Percentiles rank a stretch among this genome's conserved stretches.
These are phyloP conservation scores for Schizopygopsis malacanthus DNA, from an alignment of 2,797 vertebrate genomes.

Conservation along the genomic window DNA sequence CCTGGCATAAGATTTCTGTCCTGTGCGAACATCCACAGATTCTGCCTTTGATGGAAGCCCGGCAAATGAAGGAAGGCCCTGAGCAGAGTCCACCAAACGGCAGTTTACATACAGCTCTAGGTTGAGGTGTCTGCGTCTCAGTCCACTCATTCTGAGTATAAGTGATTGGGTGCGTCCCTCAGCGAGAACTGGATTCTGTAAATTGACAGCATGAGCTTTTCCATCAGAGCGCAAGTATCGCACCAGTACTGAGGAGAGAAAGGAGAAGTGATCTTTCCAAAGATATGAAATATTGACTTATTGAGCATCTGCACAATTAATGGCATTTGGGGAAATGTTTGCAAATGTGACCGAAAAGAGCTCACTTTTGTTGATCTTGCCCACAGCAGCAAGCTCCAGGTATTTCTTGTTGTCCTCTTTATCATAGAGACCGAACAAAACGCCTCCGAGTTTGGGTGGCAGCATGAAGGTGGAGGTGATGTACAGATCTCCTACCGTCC, in stretches of 20 bases:
- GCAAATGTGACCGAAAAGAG: slow-evolving; percentile 61
- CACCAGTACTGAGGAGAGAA: slow-evolving; percentile 71
- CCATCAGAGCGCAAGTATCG: slow-evolving; percentile 84
- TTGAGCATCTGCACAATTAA: not conserved
- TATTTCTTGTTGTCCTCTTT: slow-evolving; percentile 84
- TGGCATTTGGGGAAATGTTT: not conserved
- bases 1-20: slow-evolving; percentile 81
- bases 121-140: slow-evolving; percentile 74
- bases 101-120: slow-evolving; percentile 86
- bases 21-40: slow-evolving; percentile 80
- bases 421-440: slow-evolving; percentile 84
- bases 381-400: slow-evolving; percentile 81
- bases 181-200: slow-evolving; percentile 80
- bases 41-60: slow-evolving; percentile 76
- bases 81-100: slow-evolving; percentile 79
- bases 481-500: slow-evolving; percentile 78
- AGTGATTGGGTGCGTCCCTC: slow-evolving; percentile 80
- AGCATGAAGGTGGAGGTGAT: slow-evolving; percentile 83
- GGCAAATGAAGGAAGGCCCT: slow-evolving; percentile 78
- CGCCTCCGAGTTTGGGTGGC: slow-evolving; percentile 81
- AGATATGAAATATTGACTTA: not conserved
- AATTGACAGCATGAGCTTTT: slow-evolving; percentile 82
- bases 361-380: slow-evolving; percentile 86
- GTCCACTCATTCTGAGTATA: slow-evolving; percentile 80
- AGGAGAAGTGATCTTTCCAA: not conserved